A percentile compares a stretch with the other conserved stretches of the same genome.
These are phyloP conservation scores for Forbesichthys papilliferus DNA, from an alignment of 2,113 vertebrate species.

Conservation along the genomic window DNA sequence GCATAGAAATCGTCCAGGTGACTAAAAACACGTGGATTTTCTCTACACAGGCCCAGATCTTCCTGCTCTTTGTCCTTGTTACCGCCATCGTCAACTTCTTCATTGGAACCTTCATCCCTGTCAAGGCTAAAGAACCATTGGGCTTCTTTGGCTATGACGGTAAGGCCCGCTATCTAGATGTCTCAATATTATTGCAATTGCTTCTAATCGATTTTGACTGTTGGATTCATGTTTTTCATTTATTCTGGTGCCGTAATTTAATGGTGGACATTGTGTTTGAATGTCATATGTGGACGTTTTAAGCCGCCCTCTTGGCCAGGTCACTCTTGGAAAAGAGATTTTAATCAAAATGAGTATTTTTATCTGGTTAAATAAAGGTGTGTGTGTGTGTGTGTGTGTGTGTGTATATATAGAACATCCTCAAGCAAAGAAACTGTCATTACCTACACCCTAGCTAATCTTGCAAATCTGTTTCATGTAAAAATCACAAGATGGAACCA, in stretches of 20 bases:
- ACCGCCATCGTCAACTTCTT: conserved; percentile 90
- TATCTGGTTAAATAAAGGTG: no score
- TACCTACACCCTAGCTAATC: not conserved
- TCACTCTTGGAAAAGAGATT: no score
- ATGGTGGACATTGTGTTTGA: no score
- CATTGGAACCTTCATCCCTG: conserved; percentile 90
- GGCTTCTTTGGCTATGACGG: conserved; percentile 93
- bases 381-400: no score
- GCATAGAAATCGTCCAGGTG: not conserved
- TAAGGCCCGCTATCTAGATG: conserved; percentile 52
- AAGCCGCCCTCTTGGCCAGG: no score
- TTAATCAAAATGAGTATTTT: no score
- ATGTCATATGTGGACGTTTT: no score
- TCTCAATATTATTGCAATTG: no score
- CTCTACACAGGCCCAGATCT: conserved; percentile 87
- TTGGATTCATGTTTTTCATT: no score
- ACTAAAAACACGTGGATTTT: not conserved
- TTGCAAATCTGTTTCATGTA: not conserved
- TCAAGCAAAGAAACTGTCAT: not conserved
- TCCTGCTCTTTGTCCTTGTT: conserved; percentile 89
- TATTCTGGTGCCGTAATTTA: no score
- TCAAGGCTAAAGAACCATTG: conserved; percentile 83
- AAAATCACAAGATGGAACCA: conserved; percentile 15
- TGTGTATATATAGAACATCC: no score
- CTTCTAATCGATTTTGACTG: no score